Base-by-base conservation (phyloP, 2,797 vertebrate species). In the Brachyalestes nurse region DNA sequence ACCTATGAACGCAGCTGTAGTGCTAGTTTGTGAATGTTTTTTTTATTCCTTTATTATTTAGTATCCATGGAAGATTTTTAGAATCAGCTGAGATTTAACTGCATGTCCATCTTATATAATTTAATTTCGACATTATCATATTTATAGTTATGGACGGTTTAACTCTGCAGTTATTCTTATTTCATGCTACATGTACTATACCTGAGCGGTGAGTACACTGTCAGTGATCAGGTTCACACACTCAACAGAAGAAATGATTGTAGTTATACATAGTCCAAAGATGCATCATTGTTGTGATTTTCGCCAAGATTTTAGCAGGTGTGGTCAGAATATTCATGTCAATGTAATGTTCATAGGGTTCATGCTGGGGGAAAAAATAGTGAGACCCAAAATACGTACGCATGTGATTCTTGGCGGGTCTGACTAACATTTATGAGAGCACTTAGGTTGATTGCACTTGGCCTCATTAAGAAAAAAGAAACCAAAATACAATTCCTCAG, bases 401-500 rank as follows among this genome's bases (percentile, higher is more conserved):
- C 40, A 61, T 78, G 77, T 71, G 67, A 78, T 78, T 78, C n/a
- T 80, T 61, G 66, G 72, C 47, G 49, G 47, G 60, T 17, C 45
- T 28, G 65, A 38, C 78, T 28, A 6, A 38, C 21, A 45, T 78
- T 78, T 75, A 81, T 76, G 49, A 58, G 83, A 72, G 81, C 45
- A 82, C 47, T 81, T 87, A 49, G 74, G 72, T 47, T 74, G 75
- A 82, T 61, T 79, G 13, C 69, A 65, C 12, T 25, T 66, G 40
- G 77, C 78, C 70, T 80, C 79, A 72, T 82, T 76, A 81, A 79
- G 62, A 60, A 58, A 76, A 81, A 71, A 28, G 45, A 28, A 83
- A 82, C 77, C 70, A 86, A 85, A 80, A 58, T 49, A 64, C 9
- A 66, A n/a, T 45, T 75, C 72, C 82, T 45, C 25, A 0, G 73